phyloP scores from a whole-genome alignment of 2,113 vertebrate species.

The Cebus imitator region DNA sequence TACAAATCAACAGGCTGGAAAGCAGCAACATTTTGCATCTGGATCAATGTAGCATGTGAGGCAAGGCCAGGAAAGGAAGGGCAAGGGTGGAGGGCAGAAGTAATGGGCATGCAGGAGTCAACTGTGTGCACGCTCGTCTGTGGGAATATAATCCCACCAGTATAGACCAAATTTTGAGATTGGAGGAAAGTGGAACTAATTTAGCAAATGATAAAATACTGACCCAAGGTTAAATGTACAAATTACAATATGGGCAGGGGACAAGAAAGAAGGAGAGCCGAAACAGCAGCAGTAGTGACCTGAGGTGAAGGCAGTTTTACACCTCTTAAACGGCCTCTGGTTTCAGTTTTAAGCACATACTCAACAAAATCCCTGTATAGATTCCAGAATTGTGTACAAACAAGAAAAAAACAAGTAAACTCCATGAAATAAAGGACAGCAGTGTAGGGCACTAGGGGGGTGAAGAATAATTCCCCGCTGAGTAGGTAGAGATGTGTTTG shows the following conservation, averaged over 20 bases:
- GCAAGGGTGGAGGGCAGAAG: neutral
- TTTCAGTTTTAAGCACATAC: neutral
- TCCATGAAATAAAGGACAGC: neutral
- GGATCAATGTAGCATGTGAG: neutral
- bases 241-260: neutral
- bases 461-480: neutral
- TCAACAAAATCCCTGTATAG: neutral
- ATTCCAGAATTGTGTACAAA: neutral
- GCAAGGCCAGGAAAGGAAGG: neutral
- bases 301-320: neutral
- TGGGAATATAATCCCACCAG: neutral
- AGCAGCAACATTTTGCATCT: neutral
- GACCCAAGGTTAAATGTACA: neutral
- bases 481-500: neutral
- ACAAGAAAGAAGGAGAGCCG: neutral
- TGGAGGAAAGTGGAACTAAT: neutral
- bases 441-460: neutral
- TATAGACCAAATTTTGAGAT: neutral
- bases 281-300: neutral
- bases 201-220: neutral
- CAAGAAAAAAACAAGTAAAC: neutral
- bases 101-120: neutral
- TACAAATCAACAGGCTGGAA: neutral
- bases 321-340: neutral
- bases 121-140: rapidly evolving